Evolutionary conservation across 1,140 invertebrate species (phyloP).

Genomic region (Eueides isabella): DNA sequence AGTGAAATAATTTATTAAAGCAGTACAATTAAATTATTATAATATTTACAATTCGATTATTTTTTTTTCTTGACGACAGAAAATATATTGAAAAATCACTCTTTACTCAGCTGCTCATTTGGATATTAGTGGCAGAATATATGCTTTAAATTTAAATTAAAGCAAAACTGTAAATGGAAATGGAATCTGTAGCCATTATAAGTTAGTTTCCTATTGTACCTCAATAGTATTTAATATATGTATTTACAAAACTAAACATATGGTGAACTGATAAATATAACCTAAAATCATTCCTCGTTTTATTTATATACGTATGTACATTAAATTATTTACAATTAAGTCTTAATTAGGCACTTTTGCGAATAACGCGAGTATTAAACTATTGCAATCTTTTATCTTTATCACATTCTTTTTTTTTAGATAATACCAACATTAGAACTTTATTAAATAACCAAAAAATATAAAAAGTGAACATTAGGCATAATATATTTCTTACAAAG

Average conservation of each 20-base stretch:
- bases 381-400: constrained; percentile 25
- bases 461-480: neutral
- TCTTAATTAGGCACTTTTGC: constrained; percentile 21
- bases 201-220: neutral
- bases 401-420: constrained; percentile 27
- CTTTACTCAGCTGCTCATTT: neutral
- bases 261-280: constrained; percentile 28
- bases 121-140: neutral
- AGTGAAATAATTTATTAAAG: constrained; percentile 51
- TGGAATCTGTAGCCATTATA: neutral
- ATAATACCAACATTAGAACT: constrained; percentile 8
- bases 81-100: neutral
- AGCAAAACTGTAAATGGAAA: neutral
- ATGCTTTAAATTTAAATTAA: neutral
- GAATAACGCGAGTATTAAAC: constrained; percentile 30
- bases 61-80: neutral
- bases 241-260: constrained; percentile 38
- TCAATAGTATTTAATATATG: neutral
- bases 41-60: neutral
- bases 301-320: constrained; percentile 23
- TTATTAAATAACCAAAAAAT: too few species aligned
- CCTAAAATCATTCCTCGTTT: constrained; percentile 17
- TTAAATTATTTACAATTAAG: constrained; percentile 36
- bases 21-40: constrained; percentile 46
- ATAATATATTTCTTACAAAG: neutral